phyloP scores from a whole-genome alignment of 2,113 vertebrate species.

The Nothoprocta perdicaria region DNA sequence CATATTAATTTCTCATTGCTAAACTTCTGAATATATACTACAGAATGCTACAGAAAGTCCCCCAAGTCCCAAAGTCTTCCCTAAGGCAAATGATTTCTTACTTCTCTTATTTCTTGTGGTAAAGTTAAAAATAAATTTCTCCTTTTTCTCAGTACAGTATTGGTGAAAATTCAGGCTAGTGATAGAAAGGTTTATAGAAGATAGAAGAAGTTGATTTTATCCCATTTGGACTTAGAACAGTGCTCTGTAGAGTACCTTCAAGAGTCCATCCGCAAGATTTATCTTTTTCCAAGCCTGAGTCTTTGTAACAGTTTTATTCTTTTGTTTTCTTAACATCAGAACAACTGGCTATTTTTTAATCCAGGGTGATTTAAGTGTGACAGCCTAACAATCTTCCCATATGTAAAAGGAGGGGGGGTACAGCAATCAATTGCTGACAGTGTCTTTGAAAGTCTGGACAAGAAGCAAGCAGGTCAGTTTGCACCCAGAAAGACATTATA shows the following conservation, averaged over 20 bases:
- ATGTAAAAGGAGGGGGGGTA: no score
- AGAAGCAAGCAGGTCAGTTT: not conserved
- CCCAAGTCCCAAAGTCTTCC: not conserved
- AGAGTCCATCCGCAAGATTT: not conserved
- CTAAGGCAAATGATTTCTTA: not conserved
- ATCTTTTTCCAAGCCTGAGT: not conserved
- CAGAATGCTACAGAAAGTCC: not conserved
- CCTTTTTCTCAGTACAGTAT: not conserved
- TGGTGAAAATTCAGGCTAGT: conserved; percentile 13
- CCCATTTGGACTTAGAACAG: not conserved
- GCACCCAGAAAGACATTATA: not conserved
- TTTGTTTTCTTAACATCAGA: not conserved
- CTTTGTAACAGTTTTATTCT: not conserved
- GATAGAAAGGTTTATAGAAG: conserved; percentile 21
- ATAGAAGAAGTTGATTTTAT: conserved; percentile 1
- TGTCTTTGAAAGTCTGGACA: not conserved
- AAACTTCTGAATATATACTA: not conserved
- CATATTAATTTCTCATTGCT: not conserved
- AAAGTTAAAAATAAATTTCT: conserved; percentile 44
- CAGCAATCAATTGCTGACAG: not conserved
- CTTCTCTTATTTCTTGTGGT: conserved; percentile 24
- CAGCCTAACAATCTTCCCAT: not conserved
- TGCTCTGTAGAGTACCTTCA: not conserved
- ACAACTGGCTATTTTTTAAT: no score
- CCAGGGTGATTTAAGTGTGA: not conserved